Base-by-base conservation (phyloP, 2,888 invertebrate species). In the Autographa gamma region DNA sequence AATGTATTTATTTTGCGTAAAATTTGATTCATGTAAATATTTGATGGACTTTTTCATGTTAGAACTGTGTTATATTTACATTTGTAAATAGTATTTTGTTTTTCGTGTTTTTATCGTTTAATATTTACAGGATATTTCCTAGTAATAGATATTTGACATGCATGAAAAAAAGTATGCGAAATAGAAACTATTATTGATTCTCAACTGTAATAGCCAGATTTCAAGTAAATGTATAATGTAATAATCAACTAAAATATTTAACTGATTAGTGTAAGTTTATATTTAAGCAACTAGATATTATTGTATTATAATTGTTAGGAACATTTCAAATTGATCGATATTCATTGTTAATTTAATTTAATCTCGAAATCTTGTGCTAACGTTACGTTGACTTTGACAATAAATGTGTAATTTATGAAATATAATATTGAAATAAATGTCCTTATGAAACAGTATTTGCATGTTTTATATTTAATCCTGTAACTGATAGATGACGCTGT, bases 341-440 rank as follows among this genome's bases (percentile, higher is more conserved):
- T 84, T 84, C 79, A 82, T 82, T 80, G 82, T 88, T 85, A 73
- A 86, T 90, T 87, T 66, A 73, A 82, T 73, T 82, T 86, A 25
- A 80, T 88, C 88, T 88, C 79, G 78, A 87, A 88, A 90, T 92
- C 88, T 91, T 90, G 89, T 90, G 88, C 92, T 93, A 92, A 89
- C 85, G 84, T 95, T 95, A 94, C 92, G 93, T 95, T 95, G 93
- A 95, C 95, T 95, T 94, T 94, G 95, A 95, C 95, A 95, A 95
- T 95, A 95, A 95, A 94, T 94, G 94, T 95, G 93, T 94, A 93
- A 92, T 93, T 92, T 89, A 92, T 86, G 89, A 87, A 90, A 88
- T 92, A 88, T 90, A 88, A 86, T 89, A 89, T 89, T 87, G 76
- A 89, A 93, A 92, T 93, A 93, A 94, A 94, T 92, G 89, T 91